phyloP scores from a whole-genome alignment of 2,888 invertebrate genomes.

The Xanthorhoe designata region DNA sequence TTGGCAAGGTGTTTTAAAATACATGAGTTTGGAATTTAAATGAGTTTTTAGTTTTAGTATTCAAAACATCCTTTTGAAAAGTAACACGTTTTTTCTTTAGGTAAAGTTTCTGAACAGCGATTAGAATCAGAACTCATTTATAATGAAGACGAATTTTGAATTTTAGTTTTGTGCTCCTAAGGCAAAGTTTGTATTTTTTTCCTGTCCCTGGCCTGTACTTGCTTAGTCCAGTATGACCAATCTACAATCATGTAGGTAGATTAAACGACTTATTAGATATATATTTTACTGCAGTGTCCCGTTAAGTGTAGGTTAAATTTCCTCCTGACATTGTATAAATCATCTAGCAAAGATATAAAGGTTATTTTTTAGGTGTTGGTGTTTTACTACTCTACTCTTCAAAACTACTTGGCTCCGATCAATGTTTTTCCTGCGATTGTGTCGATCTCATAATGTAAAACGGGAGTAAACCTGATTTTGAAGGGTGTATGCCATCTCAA shows the following conservation, averaged over 20 bases:
- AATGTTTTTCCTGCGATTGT: background rate
- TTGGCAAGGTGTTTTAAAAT: constrained; percentile 23
- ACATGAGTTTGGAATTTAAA: constrained; percentile 23
- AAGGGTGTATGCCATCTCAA: no score
- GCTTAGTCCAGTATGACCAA: no score
- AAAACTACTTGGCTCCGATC: background rate
- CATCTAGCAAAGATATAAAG: no score
- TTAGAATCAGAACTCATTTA: background rate
- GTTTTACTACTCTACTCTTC: no score
- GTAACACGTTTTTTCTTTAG: constrained; percentile 18
- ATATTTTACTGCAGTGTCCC: background rate
- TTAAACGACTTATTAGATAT: background rate
- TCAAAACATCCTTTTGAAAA: constrained; percentile 22
- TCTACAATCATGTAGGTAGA: no score
- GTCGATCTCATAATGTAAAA: no score
- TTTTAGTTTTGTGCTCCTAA: background rate
- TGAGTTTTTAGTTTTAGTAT: constrained; percentile 22
- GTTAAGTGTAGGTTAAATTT: no score
- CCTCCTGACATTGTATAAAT: no score
- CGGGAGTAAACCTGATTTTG: no score
- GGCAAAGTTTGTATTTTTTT: background rate
- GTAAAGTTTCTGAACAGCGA: constrained; percentile 15
- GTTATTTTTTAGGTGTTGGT: background rate
- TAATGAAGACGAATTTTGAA: background rate
- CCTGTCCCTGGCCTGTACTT: no score